Evolutionary conservation across 2,113 vertebrate genomes (phyloP).

Genomic region (Paralichthys olivaceus): DNA sequence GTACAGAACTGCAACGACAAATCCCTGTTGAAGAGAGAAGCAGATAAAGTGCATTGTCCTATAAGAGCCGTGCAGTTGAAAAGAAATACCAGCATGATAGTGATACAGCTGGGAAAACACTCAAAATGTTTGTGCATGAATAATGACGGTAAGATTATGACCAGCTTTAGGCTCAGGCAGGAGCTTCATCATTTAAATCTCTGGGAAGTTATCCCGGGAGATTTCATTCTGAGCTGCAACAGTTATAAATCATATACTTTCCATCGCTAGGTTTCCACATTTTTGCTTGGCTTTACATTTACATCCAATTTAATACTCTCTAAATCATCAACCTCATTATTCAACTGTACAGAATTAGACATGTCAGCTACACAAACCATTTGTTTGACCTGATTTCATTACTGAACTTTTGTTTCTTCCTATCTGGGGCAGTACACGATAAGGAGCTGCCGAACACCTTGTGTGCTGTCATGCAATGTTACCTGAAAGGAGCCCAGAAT

Average conservation of each 20-base stretch:
- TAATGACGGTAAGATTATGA: slow-evolving; percentile 61
- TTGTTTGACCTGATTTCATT: slow-evolving; percentile 18
- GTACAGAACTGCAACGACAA: slow-evolving; percentile 95
- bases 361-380: slow-evolving; percentile 17
- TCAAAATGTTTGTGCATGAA: slow-evolving; percentile 61
- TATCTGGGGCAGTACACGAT: not conserved
- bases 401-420: not conserved
- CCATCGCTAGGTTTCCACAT: slow-evolving; percentile 49
- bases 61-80: slow-evolving; percentile 23
- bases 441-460: too few species aligned
- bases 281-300: slow-evolving; percentile 37
- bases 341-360: slow-evolving; percentile 18
- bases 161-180: slow-evolving; percentile 46
- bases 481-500: slow-evolving; percentile 97
- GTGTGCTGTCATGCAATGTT: slow-evolving; percentile 18
- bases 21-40: slow-evolving; percentile 85
- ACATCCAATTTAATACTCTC: slow-evolving; percentile 18
- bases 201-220: slow-evolving; percentile 63
- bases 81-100: slow-evolving; percentile 25
- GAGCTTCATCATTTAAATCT: slow-evolving; percentile 58
- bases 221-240: slow-evolving; percentile 51
- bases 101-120: slow-evolving; percentile 55
- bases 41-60: not conserved
- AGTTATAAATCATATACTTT: slow-evolving; percentile 62
- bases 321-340: slow-evolving; percentile 35